A percentile compares a stretch with the other conserved stretches of the same genome.
Evolutionary conservation across 2,113 vertebrate species (phyloP).

Genomic region (Hippocampus guttulatus): DNA sequence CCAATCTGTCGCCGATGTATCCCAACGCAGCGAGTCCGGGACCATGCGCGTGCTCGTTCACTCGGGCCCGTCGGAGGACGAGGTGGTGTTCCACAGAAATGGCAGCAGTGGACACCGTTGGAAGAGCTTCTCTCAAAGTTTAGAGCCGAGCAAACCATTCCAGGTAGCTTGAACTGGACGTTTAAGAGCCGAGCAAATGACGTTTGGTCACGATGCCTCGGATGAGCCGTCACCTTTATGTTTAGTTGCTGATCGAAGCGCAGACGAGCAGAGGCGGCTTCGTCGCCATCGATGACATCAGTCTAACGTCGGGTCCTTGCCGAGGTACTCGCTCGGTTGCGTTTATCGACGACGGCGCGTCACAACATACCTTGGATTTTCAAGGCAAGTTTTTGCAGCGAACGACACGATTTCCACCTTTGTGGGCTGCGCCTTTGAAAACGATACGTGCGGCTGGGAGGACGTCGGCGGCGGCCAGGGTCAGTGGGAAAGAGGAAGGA

Average conservation of each 20-base stretch:
- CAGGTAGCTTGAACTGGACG: slow-evolving; percentile 43
- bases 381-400: background rate
- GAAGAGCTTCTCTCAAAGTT: slow-evolving; percentile 50
- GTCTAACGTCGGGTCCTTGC: slow-evolving; percentile 61
- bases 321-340: slow-evolving; percentile 41
- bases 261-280: slow-evolving; percentile 50
- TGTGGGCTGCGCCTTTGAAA: slow-evolving; percentile 68
- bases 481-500: slow-evolving; percentile 61
- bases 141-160: slow-evolving; percentile 43
- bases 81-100: slow-evolving; percentile 46
- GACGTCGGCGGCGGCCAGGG: slow-evolving; percentile 64
- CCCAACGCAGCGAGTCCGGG: slow-evolving; percentile 47
- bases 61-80: slow-evolving; percentile 21
- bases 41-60: slow-evolving; percentile 45
- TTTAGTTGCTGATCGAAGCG: slow-evolving; percentile 67
- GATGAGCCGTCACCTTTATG: background rate
- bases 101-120: slow-evolving; percentile 46
- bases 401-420: slow-evolving; percentile 26
- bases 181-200: background rate
- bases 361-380: background rate
- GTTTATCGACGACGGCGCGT: background rate
- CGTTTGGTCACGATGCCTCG: no score
- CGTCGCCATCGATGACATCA: slow-evolving; percentile 71
- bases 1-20: no score
- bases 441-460: slow-evolving; percentile 63